Evolutionary conservation across 2,113 vertebrate species (phyloP).

Genomic region (Cygnus atratus): DNA sequence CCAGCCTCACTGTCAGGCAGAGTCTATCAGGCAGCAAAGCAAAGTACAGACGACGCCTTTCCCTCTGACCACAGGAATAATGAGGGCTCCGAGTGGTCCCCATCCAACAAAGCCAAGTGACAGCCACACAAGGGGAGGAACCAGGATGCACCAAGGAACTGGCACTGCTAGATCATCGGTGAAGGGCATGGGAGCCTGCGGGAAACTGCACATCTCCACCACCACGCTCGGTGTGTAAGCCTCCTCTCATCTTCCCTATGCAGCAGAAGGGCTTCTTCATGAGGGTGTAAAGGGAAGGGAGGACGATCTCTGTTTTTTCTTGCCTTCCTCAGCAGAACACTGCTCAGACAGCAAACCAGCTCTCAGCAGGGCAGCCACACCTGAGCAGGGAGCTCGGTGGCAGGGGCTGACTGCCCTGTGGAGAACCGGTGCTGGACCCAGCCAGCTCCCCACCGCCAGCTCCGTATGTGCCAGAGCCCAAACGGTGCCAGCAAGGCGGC

Average conservation of each 20-base stretch:
- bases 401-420: not conserved
- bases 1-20: too few species aligned
- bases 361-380: not conserved
- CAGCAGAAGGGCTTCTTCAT: not conserved
- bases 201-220: not conserved
- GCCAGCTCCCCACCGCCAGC: not conserved
- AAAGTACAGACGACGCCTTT: not conserved
- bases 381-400: rapidly evolving
- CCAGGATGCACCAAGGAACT: not conserved
- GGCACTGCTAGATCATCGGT: not conserved
- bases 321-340: not conserved
- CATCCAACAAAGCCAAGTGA: not conserved
- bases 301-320: not conserved
- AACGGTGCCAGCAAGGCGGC: rapidly evolving
- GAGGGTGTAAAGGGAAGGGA: not conserved
- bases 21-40: not conserved
- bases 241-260: not conserved
- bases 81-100: not conserved
- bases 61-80: not conserved
- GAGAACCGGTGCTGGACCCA: rapidly evolving
- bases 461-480: not conserved
- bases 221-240: not conserved
- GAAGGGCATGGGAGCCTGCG: not conserved
- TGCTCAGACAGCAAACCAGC: not conserved
- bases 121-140: not conserved